Percentiles rank a stretch among this genome's conserved stretches.
These are phyloP conservation scores for Myotis davidii DNA, from an alignment of 2,113 vertebrate species.

Conservation along the genomic window DNA sequence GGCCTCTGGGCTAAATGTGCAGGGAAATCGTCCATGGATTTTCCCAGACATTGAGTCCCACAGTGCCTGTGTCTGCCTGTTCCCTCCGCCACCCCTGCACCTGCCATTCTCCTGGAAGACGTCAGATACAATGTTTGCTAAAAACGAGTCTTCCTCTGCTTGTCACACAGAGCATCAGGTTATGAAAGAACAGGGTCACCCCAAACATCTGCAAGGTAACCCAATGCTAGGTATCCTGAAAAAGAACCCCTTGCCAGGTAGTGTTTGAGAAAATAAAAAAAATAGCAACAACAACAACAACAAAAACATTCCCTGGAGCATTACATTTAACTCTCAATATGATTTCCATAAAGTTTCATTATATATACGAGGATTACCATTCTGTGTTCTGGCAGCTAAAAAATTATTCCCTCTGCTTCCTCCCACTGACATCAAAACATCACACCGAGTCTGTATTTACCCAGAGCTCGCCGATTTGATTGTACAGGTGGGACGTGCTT, in stretches of 20 bases:
- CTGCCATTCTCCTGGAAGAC: conserved; percentile 15
- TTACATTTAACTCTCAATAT: not conserved
- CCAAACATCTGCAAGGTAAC: not conserved
- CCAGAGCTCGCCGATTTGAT: not conserved
- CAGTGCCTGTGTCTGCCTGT: not conserved
- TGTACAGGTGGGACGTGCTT: not conserved
- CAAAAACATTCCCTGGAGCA: conserved; percentile 29
- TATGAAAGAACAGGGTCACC: conserved; percentile 13
- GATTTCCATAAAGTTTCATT: conserved; percentile 40
- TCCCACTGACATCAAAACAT: not conserved
- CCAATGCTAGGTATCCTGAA: conserved; percentile 20
- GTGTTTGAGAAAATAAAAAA: conserved; percentile 54
- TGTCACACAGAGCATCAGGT: not conserved
- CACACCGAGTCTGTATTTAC: not conserved
- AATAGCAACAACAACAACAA: not conserved
- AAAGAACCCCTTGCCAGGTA: conserved; percentile 45
- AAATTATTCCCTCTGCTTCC: conserved; percentile 14
- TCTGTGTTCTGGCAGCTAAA: conserved; percentile 47
- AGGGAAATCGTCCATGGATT: not conserved
- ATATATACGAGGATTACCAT: conserved; percentile 18
- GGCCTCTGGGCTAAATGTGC: not conserved
- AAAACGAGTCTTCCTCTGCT: not conserved
- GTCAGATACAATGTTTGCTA: conserved; percentile 28
- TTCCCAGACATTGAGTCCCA: not conserved
- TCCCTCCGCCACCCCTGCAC: not conserved